Percentiles rank a stretch among this genome's conserved stretches.
phyloP scores from a whole-genome alignment of 2,888 invertebrate species.

The Lithosia quadra region DNA sequence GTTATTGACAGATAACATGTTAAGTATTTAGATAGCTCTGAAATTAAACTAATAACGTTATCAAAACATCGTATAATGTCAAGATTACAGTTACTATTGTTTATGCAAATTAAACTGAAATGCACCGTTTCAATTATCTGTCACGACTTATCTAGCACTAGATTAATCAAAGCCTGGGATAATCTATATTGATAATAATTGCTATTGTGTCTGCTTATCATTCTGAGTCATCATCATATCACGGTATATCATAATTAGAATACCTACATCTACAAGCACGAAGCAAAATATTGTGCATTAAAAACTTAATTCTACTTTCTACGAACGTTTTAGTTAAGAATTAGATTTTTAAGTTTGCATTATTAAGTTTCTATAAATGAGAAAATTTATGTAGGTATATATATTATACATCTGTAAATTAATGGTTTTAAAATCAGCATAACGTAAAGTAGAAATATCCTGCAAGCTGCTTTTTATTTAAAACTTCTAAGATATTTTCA shows the following conservation, averaged over 20 bases:
- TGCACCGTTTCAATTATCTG: constrained; percentile 36
- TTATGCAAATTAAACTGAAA: constrained; percentile 37
- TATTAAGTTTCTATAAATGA: too few relatives aligned
- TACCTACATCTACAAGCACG: too few relatives aligned
- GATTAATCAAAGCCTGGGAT: constrained; percentile 34
- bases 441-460: too few relatives aligned
- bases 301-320: background rate
- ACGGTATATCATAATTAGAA: background rate
- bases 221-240: background rate
- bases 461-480: too few relatives aligned
- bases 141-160: constrained; percentile 30
- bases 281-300: background rate
- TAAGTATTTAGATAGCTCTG: background rate
- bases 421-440: too few relatives aligned
- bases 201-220: background rate
- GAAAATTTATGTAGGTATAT: too few relatives aligned
- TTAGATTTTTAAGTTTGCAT: too few relatives aligned
- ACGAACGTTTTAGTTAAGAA: too few relatives aligned
- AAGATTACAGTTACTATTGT: constrained; percentile 26
- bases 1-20: background rate
- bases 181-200: constrained; percentile 23
- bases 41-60: background rate
- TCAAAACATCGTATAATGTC: constrained; percentile 9
- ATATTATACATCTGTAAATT: too few relatives aligned
- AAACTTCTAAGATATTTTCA: too few relatives aligned